Evolutionary conservation across 2,797 vertebrate species (phyloP).

Genomic region (Echiichthys vipera): DNA sequence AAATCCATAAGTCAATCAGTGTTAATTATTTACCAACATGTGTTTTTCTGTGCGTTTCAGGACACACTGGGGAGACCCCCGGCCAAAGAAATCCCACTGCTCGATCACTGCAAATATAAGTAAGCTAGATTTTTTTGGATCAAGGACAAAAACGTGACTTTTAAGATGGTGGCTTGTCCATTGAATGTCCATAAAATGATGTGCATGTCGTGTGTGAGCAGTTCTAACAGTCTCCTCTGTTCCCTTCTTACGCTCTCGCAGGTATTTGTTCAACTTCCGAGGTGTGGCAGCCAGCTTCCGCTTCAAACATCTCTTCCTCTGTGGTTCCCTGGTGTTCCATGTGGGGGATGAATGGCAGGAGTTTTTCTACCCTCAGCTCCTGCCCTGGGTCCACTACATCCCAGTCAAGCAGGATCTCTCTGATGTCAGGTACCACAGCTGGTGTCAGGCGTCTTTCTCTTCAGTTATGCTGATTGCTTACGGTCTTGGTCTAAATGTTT

Average conservation of each 20-base stretch:
- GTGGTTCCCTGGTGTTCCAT: conserved; percentile 94
- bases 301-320: conserved; percentile 96
- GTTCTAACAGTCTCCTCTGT: no score
- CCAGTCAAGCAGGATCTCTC: conserved; percentile 93
- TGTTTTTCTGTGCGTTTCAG: conserved; percentile 70
- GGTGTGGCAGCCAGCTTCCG: conserved; percentile 98
- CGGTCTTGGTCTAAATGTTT: neutral
- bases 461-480: neutral
- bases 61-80: conserved; percentile 94
- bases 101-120: conserved; percentile 98
- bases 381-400: conserved; percentile 97
- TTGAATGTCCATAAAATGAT: neutral
- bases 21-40: neutral
- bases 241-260: conserved; percentile 46
- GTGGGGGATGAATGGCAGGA: conserved; percentile 96
- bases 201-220: no score
- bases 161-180: neutral
- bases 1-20: neutral
- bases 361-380: conserved; percentile 95
- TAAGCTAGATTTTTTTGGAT: conserved; percentile 72
- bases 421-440: conserved; percentile 87
- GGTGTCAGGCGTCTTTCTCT: neutral
- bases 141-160: neutral
- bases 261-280: conserved; percentile 98
- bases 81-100: conserved; percentile 93